These are phyloP conservation scores for Alentia gelatinosa DNA, from an alignment of 2,888 invertebrate genomes.

Conservation along the genomic window DNA sequence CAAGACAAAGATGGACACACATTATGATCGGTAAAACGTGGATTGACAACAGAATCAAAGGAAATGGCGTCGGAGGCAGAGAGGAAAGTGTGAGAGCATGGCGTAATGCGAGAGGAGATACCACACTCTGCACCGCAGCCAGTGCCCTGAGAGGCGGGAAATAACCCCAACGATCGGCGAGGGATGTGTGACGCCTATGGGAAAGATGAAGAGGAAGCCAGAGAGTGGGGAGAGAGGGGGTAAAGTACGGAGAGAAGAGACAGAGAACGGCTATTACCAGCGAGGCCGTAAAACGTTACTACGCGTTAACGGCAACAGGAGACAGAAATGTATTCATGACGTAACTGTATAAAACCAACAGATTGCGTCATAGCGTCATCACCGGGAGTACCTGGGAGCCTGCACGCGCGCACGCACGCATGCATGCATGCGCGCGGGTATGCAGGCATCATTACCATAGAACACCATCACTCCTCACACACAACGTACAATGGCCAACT, in stretches of 20 bases:
- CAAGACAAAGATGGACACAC: background rate
- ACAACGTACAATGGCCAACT: background rate
- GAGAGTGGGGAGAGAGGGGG: background rate
- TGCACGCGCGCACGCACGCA: background rate
- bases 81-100: background rate
- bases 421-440: no score
- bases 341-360: slow-evolving; percentile 27
- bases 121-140: background rate
- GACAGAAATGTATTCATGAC: slow-evolving; percentile 32
- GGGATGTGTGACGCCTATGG: background rate
- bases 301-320: slow-evolving; percentile 15
- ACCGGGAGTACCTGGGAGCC: background rate
- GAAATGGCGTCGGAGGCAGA: background rate
- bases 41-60: background rate
- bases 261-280: background rate
- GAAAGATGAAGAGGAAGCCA: background rate
- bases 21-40: background rate
- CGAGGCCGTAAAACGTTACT: background rate
- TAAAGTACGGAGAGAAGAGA: background rate
- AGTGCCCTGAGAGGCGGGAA: no score
- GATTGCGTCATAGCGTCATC: slow-evolving; percentile 41
- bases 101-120: background rate
- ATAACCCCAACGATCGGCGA: no score
- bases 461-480: background rate
- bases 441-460: no score